phyloP scores from a whole-genome alignment of 1,140 invertebrate genomes.

The Drosophila kohkoa region DNA sequence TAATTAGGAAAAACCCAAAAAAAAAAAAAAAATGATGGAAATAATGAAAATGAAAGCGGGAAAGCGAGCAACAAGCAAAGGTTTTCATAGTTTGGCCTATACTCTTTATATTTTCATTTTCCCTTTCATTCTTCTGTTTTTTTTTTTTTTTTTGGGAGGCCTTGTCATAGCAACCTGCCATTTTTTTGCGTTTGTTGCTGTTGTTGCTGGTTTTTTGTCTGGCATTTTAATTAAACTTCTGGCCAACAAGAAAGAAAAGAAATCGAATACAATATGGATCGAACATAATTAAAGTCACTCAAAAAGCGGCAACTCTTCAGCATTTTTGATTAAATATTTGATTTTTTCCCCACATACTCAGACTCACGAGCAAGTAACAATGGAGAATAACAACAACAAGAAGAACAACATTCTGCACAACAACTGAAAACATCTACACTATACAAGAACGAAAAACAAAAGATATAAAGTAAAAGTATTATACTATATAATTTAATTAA shows the following conservation, averaged over 20 bases:
- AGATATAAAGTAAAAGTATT: slow-evolving; percentile 57
- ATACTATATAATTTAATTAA: slow-evolving; percentile 78
- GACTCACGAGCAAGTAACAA: slow-evolving; percentile 15
- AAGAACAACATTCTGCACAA: slow-evolving; percentile 14
- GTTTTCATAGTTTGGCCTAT: slow-evolving; percentile 64
- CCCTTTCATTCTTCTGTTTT: slow-evolving; percentile 23
- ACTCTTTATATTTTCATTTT: slow-evolving; percentile 6
- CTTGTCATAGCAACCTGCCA: slow-evolving; percentile 67
- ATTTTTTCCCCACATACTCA: not conserved
- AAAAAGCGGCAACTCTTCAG: slow-evolving; percentile 21
- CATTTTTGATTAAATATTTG: slow-evolving; percentile 33
- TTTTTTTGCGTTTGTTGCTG: slow-evolving; percentile 31
- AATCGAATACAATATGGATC: slow-evolving; percentile 13
- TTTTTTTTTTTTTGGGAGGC: slow-evolving; percentile 22
- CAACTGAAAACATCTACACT: slow-evolving; percentile 27
- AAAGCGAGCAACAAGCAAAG: slow-evolving; percentile 67
- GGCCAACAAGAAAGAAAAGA: slow-evolving; percentile 43
- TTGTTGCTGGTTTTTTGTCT: slow-evolving; percentile 55
- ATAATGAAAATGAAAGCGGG: slow-evolving; percentile 24
- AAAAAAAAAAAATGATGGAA: slow-evolving; percentile 9
- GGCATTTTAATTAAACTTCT: slow-evolving; percentile 73
- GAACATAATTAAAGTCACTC: slow-evolving; percentile 33
- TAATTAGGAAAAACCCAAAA: slow-evolving; percentile 68
- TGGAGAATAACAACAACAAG: slow-evolving; percentile 6
- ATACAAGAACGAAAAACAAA: slow-evolving; percentile 21